Evolutionary conservation across 2,113 vertebrate genomes (phyloP).

Genomic region (Saguinus midas): DNA sequence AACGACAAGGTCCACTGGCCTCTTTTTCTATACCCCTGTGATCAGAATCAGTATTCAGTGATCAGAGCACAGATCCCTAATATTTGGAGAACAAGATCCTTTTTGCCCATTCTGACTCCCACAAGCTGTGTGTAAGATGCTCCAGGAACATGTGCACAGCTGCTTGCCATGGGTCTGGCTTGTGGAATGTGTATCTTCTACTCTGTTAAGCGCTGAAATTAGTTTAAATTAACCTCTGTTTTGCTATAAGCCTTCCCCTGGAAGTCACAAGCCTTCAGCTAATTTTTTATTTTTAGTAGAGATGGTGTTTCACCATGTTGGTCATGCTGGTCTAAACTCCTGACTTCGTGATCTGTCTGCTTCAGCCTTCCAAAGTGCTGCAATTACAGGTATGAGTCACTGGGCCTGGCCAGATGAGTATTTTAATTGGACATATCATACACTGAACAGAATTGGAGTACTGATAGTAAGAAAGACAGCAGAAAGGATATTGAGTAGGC

Average conservation of each 20-base stretch:
- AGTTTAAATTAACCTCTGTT: neutral
- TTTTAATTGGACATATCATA: neutral
- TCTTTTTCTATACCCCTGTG: neutral
- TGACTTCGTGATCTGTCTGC: too few relatives aligned
- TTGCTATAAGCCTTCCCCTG: neutral
- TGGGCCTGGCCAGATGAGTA: neutral
- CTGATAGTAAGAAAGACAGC: neutral
- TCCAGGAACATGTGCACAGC: neutral
- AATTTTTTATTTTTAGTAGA: too few relatives aligned
- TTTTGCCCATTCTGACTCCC: neutral
- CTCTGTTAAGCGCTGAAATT: neutral
- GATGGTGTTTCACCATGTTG: too few relatives aligned
- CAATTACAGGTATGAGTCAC: too few relatives aligned
- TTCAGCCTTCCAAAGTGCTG: too few relatives aligned
- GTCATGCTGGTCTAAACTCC: too few relatives aligned
- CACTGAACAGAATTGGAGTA: neutral
- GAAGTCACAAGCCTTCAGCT: neutral
- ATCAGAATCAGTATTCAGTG: neutral
- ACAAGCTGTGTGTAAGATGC: neutral
- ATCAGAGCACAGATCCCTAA: neutral
- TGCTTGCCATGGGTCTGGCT: neutral
- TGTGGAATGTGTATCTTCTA: neutral
- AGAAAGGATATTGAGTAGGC: neutral
- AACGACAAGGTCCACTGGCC: neutral
- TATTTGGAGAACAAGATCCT: neutral